Evolutionary conservation across 2,113 vertebrate genomes (phyloP).

Genomic region (Physeter macrocephalus): DNA sequence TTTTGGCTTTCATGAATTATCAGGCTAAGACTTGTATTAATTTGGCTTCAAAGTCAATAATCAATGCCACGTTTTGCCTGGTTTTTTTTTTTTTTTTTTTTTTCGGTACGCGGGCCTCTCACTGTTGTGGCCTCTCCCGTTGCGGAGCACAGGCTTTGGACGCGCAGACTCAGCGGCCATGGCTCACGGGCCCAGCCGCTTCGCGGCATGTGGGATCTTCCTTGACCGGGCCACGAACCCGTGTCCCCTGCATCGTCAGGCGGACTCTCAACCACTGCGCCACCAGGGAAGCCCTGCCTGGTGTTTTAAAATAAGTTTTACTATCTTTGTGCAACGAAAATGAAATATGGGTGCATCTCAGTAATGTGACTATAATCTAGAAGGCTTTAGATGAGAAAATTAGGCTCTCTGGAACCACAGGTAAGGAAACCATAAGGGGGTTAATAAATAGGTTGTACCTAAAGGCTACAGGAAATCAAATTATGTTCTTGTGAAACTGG

Average conservation of each 20-base stretch:
- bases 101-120: too few species aligned
- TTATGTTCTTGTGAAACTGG: background rate
- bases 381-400: constrained; percentile 15
- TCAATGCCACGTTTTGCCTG: background rate
- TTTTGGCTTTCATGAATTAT: constrained; percentile 3
- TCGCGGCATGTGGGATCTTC: too few species aligned
- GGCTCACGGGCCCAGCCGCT: too few species aligned
- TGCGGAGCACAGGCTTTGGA: too few species aligned
- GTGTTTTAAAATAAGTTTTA: constrained; percentile 12
- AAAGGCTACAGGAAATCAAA: background rate
- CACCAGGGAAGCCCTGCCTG: too few species aligned
- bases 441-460: background rate
- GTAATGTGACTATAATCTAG: background rate
- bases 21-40: constrained; percentile 34
- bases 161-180: too few species aligned
- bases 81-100: too few species aligned
- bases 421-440: background rate
- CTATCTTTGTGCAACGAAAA: background rate
- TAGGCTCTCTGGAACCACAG: background rate
- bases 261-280: too few species aligned
- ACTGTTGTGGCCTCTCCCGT: too few species aligned
- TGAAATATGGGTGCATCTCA: background rate
- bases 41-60: constrained; percentile 30
- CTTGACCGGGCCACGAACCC: too few species aligned
- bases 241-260: too few species aligned